Evolutionary conservation across 2,113 vertebrate species (phyloP), one percentile per base, ranked within the genome.

Genomic region (Zosterops lateralis): DNA sequence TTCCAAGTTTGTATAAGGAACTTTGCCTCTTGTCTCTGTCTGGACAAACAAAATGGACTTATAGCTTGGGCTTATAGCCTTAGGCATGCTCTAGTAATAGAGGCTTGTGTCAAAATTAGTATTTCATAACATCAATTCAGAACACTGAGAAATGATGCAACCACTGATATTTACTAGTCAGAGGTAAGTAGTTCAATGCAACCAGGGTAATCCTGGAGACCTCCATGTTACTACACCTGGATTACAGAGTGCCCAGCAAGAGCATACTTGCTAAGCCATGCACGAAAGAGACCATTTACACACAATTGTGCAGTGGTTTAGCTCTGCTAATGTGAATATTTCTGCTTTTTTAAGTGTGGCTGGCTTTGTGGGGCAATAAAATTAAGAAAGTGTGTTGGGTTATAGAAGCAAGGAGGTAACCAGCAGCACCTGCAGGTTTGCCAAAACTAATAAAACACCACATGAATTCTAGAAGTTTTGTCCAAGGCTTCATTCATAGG

Each of bases 181-280:
- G 14, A 87, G 16, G 14, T 67, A 25, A 34, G 40, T 22, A 58
- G 51, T 44, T 84, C 61, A 15, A 19, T 61, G 42, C 22, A 76
- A 42, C 22, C 24, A 47, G 22, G 34, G 34, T 57, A 31, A 18
- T 47, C 24, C 3, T 53, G 42, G 17, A 84, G n/a, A 62, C 42
- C 51, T 68, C 31, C 31, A 42, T 5, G 0, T 17, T 22, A 13
- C 19, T 31, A 24, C 14, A 10, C 20, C 66, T 47, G 3, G 29
- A 8, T 28, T 36, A 38, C 29, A 89, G 80, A 57, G 57, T 0
- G 0, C 31, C 64, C 50, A 47, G 26, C 0, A 0, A 47, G 25
- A 87, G 57, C 79, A 56, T 1, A 0, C 40, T 38, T 56, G n/a
- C 34, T 17, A 10, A 76, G 7, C 0, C 0, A 14, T 11, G 51